Evolutionary conservation across 2,888 invertebrate genomes (phyloP), one percentile per base, ranked within the genome.

Genomic region (Melinopterus prodromus): DNA sequence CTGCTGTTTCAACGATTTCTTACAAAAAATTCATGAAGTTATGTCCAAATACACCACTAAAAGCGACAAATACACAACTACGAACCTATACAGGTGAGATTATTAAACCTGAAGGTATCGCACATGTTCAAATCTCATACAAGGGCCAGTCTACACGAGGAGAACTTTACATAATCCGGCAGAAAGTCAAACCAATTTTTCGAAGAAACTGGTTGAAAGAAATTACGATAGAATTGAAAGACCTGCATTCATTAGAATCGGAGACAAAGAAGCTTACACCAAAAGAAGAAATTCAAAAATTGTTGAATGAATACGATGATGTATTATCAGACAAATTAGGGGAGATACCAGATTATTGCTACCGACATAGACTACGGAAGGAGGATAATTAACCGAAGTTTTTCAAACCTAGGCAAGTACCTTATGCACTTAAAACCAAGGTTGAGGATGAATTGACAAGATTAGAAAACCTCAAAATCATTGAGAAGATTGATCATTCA

Each of bases 1-100:
- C 69, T 0, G 78, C 78, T 16, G 71, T 78, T 4, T 78, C 72
- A 15, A 78, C 72, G 9, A 78, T 77, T n/a, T 77, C 77, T 6
- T n/a, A 38, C 12, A 9, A 7, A 71, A n/a, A 26, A 71, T 77
- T 77, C 37, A 16, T 71, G 16, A 71, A 70, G 0, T 12, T 71
- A 9, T 77, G 77, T 16, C 37, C 77, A 6, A 37, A 9, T 69
- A 71, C 9, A 26, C 70, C 9, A 16, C 15, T 78, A 35, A 7
- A 75, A 75, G 69, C 78, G 9, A 78, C 75, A 16, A 2, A 26
- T 9, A 35, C 69, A 16, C 53, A 78, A 36, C 75, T 78, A 69
- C 53, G 70, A 6, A 75, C 70, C 12, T 78, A 77, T n/a, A 77
- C 77, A 3, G 77, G 71, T 0, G 71, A 77, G 2, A 71, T 77